phyloP scores from a whole-genome alignment of 2,113 vertebrate species.

The Collichthys lucidus region DNA sequence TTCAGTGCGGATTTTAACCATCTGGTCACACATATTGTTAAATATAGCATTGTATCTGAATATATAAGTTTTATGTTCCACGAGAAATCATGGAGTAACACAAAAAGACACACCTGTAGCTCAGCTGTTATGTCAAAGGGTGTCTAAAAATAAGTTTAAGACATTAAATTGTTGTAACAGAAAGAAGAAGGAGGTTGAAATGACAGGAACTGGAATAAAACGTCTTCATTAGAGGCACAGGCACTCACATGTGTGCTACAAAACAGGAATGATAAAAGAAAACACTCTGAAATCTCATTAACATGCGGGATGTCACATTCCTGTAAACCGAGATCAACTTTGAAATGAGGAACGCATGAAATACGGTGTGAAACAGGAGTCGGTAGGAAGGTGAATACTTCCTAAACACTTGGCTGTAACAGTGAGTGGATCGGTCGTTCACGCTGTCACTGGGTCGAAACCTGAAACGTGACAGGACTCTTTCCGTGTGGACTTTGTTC shows the following conservation, averaged over 20 bases:
- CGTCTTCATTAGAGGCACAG: neutral
- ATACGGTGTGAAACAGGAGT: neutral
- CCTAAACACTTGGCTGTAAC: neutral
- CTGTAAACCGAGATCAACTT: neutral
- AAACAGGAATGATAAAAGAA: neutral
- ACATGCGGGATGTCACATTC: neutral
- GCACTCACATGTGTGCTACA: neutral
- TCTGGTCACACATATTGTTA: slow-evolving; percentile 31
- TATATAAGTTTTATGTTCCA: neutral
- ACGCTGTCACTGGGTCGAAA: neutral
- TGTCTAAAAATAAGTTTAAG: neutral
- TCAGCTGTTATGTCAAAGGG: neutral
- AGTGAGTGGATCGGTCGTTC: neutral
- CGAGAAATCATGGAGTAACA: neutral
- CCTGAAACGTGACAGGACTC: neutral
- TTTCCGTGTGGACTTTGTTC: neutral
- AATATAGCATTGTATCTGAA: neutral
- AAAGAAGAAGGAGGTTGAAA: neutral
- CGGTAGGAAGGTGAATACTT: neutral
- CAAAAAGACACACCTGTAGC: neutral
- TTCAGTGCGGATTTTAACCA: slow-evolving; percentile 10
- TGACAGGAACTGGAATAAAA: neutral
- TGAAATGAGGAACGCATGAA: neutral
- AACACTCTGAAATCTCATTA: neutral
- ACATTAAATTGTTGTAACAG: neutral